Percentiles rank a stretch among this genome's conserved stretches.
Conservation (phyloP, 2,113 vertebrate genomes). For the Actenoides lindsayi region DNA sequence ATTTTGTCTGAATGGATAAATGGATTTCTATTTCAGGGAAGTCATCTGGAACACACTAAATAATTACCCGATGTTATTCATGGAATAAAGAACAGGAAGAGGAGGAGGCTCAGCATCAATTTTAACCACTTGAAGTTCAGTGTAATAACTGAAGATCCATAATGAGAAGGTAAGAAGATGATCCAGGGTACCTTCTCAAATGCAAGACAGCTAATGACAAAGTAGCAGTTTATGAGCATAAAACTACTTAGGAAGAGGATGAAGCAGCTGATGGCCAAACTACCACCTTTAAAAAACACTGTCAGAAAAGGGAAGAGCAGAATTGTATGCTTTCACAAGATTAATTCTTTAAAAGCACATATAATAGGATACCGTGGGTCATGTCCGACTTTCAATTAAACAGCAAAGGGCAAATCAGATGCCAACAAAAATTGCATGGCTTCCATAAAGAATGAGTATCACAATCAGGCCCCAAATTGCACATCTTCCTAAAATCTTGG, state of each 20-base stretch:
- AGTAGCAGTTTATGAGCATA: not conserved
- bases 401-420: not conserved
- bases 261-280: not conserved
- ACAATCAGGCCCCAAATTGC: not conserved
- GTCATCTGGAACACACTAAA: not conserved
- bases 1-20: not conserved
- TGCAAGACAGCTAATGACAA: not conserved
- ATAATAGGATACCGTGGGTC: not conserved
- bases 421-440: not conserved
- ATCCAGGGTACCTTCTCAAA: not conserved
- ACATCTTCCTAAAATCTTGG: not conserved
- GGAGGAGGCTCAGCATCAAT: not conserved
- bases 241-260: not conserved
- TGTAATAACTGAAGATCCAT: not conserved
- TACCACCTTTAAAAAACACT: not conserved
- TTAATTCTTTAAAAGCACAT: not conserved
- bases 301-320: not conserved
- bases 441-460: not conserved
- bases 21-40: not conserved
- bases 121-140: not conserved
- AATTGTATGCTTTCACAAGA: not conserved
- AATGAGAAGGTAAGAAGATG: not conserved
- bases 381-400: not conserved
- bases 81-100: not conserved
- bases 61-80: not conserved